phyloP scores from a whole-genome alignment of 2,113 vertebrate species.

The Solenodon paradoxus region DNA sequence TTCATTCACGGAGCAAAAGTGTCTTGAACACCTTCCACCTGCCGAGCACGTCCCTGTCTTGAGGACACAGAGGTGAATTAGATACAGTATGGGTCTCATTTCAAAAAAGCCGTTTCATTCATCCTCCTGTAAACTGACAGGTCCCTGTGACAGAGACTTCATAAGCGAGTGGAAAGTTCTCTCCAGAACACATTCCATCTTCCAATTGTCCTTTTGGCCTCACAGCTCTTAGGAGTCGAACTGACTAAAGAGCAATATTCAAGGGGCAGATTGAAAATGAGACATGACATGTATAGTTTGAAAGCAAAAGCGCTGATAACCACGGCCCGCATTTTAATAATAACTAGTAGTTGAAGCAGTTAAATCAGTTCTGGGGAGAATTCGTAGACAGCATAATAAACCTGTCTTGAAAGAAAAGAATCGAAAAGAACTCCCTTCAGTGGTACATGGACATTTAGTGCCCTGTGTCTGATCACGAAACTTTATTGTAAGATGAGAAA shows the following conservation, averaged over 20 bases:
- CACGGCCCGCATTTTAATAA: constrained; percentile 23
- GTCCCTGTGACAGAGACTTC: neutral
- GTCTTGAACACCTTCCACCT: neutral
- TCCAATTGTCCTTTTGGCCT: neutral
- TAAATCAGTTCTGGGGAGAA: neutral
- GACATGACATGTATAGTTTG: neutral
- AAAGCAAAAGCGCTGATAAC: neutral
- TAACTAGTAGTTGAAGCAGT: neutral
- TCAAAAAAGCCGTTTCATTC: neutral
- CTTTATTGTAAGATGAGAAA: neutral
- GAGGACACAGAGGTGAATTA: neutral
- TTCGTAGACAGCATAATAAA: neutral
- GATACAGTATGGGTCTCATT: neutral
- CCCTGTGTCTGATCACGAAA: neutral
- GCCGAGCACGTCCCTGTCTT: neutral
- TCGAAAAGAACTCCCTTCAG: neutral
- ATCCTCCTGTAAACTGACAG: neutral
- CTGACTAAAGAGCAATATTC: neutral
- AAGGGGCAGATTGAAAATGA: neutral
- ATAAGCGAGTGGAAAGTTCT: neutral
- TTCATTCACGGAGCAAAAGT: neutral
- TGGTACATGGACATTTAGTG: neutral
- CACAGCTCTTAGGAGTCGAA: neutral
- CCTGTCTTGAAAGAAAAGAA: neutral
- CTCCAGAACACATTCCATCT: neutral